phyloP scores from a whole-genome alignment of 2,797 vertebrate species.

The Phoxinus dragarum region DNA sequence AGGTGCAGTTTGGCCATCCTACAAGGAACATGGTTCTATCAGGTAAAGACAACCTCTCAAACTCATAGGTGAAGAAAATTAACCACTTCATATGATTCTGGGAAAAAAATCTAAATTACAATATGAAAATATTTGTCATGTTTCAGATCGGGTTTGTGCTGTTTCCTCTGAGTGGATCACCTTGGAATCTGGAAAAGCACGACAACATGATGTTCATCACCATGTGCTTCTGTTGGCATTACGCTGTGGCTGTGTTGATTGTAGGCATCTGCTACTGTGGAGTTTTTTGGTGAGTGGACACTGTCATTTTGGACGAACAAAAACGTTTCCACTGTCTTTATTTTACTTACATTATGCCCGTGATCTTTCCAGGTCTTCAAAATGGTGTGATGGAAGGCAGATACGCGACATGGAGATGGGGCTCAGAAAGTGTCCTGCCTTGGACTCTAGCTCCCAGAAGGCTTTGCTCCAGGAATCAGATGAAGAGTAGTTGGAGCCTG shows the following conservation, averaged over 20 bases:
- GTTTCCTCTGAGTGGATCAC: conserved; percentile 81
- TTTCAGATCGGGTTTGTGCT: conserved; percentile 92
- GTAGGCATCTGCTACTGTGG: conserved; percentile 68
- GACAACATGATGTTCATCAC: conserved; percentile 88
- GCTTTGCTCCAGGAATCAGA: conserved; percentile 87
- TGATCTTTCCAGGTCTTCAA: conserved; percentile 73
- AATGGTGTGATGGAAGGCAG: conserved; percentile 55
- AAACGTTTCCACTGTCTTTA: neutral
- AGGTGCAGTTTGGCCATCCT: conserved; percentile 79
- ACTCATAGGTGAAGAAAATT: neutral
- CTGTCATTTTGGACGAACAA: neutral
- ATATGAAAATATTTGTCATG: neutral
- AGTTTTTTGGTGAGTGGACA: conserved; percentile 82
- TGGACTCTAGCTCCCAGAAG: conserved; percentile 71
- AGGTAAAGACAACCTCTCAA: conserved; percentile 76
- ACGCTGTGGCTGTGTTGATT: conserved; percentile 73
- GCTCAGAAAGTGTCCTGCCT: conserved; percentile 72
- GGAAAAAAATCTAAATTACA: neutral
- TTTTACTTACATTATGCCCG: neutral
- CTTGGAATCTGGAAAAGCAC: conserved; percentile 79
- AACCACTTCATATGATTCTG: neutral
- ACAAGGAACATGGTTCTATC: conserved; percentile 96
- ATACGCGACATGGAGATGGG: conserved; percentile 79
- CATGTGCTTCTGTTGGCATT: conserved; percentile 96
- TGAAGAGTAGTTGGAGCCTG: conserved; percentile 81